Base-by-base conservation (phyloP, 2,888 invertebrate species). In the Parasteatoda lunata region DNA sequence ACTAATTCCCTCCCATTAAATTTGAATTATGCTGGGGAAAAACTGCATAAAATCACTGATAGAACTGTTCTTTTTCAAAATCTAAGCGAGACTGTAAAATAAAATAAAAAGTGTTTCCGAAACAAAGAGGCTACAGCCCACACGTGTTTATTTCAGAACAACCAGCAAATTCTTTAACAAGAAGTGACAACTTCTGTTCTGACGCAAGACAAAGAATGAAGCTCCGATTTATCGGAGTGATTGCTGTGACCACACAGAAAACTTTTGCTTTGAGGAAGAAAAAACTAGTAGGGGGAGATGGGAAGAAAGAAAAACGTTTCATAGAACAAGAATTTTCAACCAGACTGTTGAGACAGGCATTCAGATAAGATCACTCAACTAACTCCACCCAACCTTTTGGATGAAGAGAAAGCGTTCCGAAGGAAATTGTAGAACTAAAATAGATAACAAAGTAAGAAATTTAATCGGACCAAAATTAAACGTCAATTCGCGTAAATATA, bases 131-230 rank as follows among this genome's bases (percentile, higher is more conserved):
- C 51, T 7, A 15, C 7, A 9, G 11, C n/a, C 69, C 69, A 66
- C 81, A 75, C 81, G 75, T 81, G 72, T 73, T 73, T 73, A n/a
- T n/a, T 72, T 73, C 64, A 15, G 77, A 65, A 68, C 68, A 49
- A 51, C 66, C 45, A n/a, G 69, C 81, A 81, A 81, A 81, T 69
- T 84, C 83, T 52, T 64, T 72, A 84, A 84, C 77, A 52, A 71
- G 83, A 84, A 84, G 77, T 84, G 83, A 84, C 83, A 84, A 77
- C 77, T 52, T 15, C 72, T 65, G 77, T 52, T 77, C 77, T 84
- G 83, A 77, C 72, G 77, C 30, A 65, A 72, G 77, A 72, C 72
- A 54, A 48, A 4, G 64, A 80, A 78, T 64, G 52, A 65, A 9
- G n/a, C 30, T 51, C 77, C 52, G 72, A 84, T 77, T 72, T 59